phyloP scores from a whole-genome alignment of 2,797 vertebrate genomes.

The Channa striata region DNA sequence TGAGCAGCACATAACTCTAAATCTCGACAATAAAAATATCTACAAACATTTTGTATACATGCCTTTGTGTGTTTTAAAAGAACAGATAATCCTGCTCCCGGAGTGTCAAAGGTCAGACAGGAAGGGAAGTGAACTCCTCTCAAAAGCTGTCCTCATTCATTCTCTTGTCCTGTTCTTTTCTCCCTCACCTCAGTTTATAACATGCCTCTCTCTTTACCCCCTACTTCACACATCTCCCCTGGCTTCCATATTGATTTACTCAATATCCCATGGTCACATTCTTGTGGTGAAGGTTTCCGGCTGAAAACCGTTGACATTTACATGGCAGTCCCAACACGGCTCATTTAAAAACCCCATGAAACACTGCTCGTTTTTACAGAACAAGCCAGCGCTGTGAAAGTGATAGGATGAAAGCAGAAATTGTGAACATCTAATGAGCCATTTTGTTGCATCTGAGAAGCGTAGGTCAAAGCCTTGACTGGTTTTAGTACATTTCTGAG shows the following conservation, averaged over 20 bases:
- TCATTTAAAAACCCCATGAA: conserved; percentile 70
- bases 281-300: conserved; percentile 82
- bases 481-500: not conserved
- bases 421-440: conserved; percentile 9
- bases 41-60: no score
- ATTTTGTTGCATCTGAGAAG: not conserved
- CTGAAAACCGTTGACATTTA: conserved; percentile 78
- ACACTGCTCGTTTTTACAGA: conserved; percentile 20
- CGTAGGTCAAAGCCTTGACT: not conserved
- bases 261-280: conserved; percentile 76
- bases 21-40: no score
- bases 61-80: conserved; percentile 3
- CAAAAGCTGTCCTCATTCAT: not conserved
- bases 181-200: conserved; percentile 31
- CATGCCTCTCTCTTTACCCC: conserved; percentile 22
- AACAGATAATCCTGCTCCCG: conserved; percentile 23
- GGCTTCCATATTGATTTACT: conserved; percentile 77
- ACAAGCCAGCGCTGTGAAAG: not conserved
- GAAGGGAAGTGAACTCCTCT: conserved; percentile 24
- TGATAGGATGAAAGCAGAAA: conserved; percentile 24
- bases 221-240: conserved; percentile 51
- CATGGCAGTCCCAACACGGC: conserved; percentile 60
- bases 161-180: not conserved
- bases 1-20: not conserved
- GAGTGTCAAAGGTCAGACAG: conserved; percentile 41